A percentile compares a stretch with the other conserved stretches of the same genome.
Conservation (phyloP, 2,888 invertebrate species). For the Galerucella calmariensis region DNA sequence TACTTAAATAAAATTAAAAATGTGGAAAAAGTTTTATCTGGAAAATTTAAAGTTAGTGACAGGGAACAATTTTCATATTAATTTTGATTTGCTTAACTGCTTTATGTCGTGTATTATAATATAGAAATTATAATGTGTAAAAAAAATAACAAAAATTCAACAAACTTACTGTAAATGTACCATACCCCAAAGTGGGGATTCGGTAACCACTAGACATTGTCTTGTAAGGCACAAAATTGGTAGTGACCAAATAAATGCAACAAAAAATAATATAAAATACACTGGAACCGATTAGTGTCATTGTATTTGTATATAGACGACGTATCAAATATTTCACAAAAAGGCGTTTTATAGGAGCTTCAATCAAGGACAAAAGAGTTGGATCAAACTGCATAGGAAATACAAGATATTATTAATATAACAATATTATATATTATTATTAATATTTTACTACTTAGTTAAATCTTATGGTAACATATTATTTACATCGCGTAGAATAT, state of each 20-base stretch:
- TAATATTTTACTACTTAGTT: neutral
- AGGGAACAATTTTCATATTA: no score
- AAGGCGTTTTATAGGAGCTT: neutral
- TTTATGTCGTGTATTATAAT: no score
- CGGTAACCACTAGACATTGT: conserved; percentile 28
- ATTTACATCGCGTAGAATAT: neutral
- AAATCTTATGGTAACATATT: neutral
- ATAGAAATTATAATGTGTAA: no score
- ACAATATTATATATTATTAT: neutral
- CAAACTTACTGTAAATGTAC: conserved; percentile 47
- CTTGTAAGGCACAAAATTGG: neutral
- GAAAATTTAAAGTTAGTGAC: no score
- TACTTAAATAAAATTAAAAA: no score
- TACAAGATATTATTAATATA: conserved; percentile 4
- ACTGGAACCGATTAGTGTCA: neutral
- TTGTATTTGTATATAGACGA: neutral
- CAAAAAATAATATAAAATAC: neutral
- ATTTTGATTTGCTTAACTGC: no score
- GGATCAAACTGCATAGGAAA: neutral
- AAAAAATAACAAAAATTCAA: no score
- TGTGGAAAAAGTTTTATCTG: no score
- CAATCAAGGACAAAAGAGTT: neutral
- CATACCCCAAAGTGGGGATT: conserved; percentile 47
- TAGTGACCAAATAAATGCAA: neutral
- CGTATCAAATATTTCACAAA: neutral